phyloP scores from a whole-genome alignment of 2,113 vertebrate genomes.

The Athene noctua region DNA sequence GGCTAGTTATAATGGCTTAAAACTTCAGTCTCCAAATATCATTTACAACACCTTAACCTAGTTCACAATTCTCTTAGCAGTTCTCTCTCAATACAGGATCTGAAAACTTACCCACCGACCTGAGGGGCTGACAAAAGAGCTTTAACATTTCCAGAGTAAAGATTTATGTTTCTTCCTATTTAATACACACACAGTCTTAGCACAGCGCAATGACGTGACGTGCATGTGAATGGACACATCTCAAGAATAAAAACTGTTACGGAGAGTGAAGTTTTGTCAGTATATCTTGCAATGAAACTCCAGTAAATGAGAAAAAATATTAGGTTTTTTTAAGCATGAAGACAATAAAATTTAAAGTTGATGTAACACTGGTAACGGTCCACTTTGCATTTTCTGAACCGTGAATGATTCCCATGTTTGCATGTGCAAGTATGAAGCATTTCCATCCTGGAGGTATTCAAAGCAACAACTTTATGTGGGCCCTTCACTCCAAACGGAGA shows the following conservation, averaged over 20 bases:
- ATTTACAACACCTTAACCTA: not conserved
- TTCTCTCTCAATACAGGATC: not conserved
- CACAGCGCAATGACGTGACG: not conserved
- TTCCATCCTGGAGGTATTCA: not conserved
- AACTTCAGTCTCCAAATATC: not conserved
- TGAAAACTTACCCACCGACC: not conserved
- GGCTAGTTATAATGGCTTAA: not conserved
- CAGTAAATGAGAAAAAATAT: not conserved
- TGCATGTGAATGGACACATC: accelerated
- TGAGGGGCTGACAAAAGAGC: not conserved
- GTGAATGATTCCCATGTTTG: not conserved
- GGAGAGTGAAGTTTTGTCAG: not conserved
- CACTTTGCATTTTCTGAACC: not conserved
- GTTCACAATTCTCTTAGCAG: not conserved
- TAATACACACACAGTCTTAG: not conserved
- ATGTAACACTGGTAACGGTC: no score
- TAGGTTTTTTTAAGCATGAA: not conserved
- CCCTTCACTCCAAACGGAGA: not conserved
- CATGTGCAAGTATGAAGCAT: accelerated
- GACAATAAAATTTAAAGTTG: not conserved
- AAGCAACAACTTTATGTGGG: accelerated
- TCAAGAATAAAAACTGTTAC: not conserved
- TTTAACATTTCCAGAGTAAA: not conserved
- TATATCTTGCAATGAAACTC: not conserved
- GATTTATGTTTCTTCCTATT: not conserved